Evolutionary conservation across 1,140 invertebrate genomes (phyloP).

Genomic region (Coenobita brevimanus): DNA sequence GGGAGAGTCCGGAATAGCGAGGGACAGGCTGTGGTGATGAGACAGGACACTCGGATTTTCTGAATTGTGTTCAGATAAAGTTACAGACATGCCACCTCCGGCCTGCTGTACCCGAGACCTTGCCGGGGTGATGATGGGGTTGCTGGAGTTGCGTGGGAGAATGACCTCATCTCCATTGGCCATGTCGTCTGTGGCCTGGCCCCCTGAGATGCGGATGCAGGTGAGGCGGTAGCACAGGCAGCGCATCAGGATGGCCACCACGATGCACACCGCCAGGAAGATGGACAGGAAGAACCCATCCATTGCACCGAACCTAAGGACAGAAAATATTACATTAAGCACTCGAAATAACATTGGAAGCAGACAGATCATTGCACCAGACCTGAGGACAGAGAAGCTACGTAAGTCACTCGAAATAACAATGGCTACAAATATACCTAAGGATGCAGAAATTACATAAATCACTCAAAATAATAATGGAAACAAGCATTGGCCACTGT

Average conservation of each 20-base stretch:
- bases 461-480: too few relatives aligned
- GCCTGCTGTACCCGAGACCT: neutral
- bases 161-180: neutral
- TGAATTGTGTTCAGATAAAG: too few relatives aligned
- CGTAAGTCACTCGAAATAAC: too few relatives aligned
- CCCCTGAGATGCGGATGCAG: neutral
- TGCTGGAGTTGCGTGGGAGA: neutral
- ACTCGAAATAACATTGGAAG: neutral
- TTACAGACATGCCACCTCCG: too few relatives aligned
- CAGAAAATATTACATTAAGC: neutral
- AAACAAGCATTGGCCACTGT: too few relatives aligned
- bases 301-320: conserved; percentile 44
- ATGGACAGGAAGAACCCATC: conserved; percentile 54
- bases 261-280: conserved; percentile 50
- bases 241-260: conserved; percentile 32
- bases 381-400: too few relatives aligned
- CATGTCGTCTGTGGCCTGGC: neutral
- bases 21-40: neutral
- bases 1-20: neutral
- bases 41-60: too few relatives aligned
- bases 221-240: conserved; percentile 40
- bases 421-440: too few relatives aligned
- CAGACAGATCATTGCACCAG: too few relatives aligned
- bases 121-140: neutral
- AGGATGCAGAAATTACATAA: too few relatives aligned